A percentile compares a stretch with the other conserved stretches of the same genome.
Evolutionary conservation across 2,113 vertebrate species (phyloP).

Genomic region (Coreoperca whiteheadi): DNA sequence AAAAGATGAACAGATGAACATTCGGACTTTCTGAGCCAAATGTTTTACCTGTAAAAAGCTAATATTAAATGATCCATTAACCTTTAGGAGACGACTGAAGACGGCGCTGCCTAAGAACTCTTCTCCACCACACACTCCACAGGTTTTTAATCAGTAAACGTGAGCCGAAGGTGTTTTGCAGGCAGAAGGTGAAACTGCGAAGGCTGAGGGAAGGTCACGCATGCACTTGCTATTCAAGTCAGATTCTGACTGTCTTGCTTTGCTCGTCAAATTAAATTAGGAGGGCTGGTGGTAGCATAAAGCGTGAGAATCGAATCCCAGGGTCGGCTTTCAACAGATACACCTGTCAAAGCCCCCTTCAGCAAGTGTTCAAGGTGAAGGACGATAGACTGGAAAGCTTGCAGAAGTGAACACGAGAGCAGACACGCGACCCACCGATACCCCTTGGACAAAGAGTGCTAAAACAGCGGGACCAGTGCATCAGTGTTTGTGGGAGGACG

Average conservation of each 20-base stretch:
- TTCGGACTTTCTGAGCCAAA: no score
- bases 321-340: neutral
- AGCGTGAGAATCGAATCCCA: slow-evolving; percentile 6
- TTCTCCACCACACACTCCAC: neutral
- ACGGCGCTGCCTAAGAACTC: neutral
- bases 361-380: neutral
- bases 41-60: neutral
- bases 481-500: neutral
- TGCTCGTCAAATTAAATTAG: slow-evolving; percentile 23
- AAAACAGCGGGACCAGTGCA: no score
- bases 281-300: neutral
- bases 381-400: neutral
- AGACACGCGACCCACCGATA: neutral
- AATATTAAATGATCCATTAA: neutral
- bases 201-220: slow-evolving; percentile 38
- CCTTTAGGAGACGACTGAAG: neutral
- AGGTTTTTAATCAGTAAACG: neutral
- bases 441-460: neutral
- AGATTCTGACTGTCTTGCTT: slow-evolving; percentile 18
- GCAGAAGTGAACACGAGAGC: neutral
- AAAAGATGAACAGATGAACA: no score
- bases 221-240: slow-evolving; percentile 25
- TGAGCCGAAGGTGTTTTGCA: neutral
- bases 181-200: neutral
- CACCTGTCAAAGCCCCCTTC: slow-evolving; percentile 10